Evolutionary conservation across 2,888 invertebrate species (phyloP), one percentile per base, ranked within the genome.

Genomic region (Halictus ligatus): DNA sequence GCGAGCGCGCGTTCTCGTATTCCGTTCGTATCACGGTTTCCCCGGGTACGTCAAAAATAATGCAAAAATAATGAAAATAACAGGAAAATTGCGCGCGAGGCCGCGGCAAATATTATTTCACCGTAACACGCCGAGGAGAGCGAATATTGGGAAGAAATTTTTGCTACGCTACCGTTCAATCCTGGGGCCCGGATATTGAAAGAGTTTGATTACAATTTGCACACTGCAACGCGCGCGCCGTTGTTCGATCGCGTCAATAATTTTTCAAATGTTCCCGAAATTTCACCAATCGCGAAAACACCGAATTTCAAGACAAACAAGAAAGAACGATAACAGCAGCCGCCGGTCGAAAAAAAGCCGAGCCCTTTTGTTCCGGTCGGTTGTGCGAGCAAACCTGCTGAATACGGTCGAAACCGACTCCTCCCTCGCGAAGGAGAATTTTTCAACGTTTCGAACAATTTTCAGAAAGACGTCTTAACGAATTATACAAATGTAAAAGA

Each of bases 111-210:
- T 85, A 85, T 79, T 85, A 85, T 85, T 64, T 64, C 21, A 71
- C 29, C 71, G 74, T 78, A 85, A 78, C 60, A 15, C 40, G 54
- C 58, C 64, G 74, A n/a, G 58, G 25, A 18, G 54, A 46, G 64
- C 64, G 78, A 84, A 85, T 79, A 84, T 75, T 64, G 75, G 71
- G 29, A 72, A 79, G 54, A 13, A 75, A 78, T 50, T 84, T 75
- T 78, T 71, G 43, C 54, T 85, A 72, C 40, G 64, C 13, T 18
- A 29, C 10, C 40, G 75, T 84, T 84, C 75, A 71, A 84, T 85
- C 74, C 50, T 35, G 69, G 21, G 46, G 40, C 40, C 75, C 75
- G 84, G 85, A 84, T 84, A 84, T 84, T 84, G 84, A 84, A 84
- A 77, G 78, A 74, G 50, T 78, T 84, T 60, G 84, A 84, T 78